Conservation (phyloP, 2,113 vertebrate species). For the Hippolais icterina region DNA sequence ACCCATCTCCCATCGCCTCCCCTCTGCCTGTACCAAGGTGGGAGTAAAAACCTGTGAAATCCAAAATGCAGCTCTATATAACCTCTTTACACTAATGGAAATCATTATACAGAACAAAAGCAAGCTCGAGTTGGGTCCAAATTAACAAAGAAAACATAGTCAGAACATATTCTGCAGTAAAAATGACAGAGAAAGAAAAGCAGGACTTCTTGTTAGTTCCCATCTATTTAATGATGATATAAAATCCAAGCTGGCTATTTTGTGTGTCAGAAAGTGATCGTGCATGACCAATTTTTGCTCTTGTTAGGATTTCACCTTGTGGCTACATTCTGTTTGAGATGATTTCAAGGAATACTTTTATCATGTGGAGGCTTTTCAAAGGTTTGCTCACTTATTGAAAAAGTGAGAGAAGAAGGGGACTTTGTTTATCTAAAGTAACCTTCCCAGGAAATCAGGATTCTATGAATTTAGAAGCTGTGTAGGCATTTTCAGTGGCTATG, state of each 20-base stretch:
- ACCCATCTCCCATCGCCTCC: not conserved
- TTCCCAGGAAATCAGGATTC: not conserved
- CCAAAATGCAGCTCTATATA: not conserved
- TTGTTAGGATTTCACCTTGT: slow-evolving; percentile 37
- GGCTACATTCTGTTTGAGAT: slow-evolving; percentile 8
- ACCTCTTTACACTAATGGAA: not conserved
- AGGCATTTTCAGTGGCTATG: not conserved
- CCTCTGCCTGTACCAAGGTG: not conserved
- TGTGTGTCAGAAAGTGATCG: not conserved
- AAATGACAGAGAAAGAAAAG: not conserved
- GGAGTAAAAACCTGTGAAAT: not conserved
- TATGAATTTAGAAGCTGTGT: not conserved
- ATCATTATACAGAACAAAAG: not conserved
- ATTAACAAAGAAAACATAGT: not conserved
- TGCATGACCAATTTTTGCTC: slow-evolving; percentile 21
- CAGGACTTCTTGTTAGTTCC: not conserved
- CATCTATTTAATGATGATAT: slow-evolving; percentile 44
- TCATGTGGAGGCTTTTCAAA: not conserved
- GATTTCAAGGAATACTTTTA: slow-evolving; percentile 10
- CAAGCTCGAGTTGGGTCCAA: not conserved
- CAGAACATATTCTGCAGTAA: slow-evolving; percentile 8
- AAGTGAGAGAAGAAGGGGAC: not conserved
- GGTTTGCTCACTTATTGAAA: not conserved
- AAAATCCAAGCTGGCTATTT: not conserved
- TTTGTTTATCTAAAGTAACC: not conserved